Percentiles rank a stretch among this genome's conserved stretches.
Evolutionary conservation across 2,888 invertebrate genomes (phyloP).

Genomic region (Hofmannophila pseudospretella): DNA sequence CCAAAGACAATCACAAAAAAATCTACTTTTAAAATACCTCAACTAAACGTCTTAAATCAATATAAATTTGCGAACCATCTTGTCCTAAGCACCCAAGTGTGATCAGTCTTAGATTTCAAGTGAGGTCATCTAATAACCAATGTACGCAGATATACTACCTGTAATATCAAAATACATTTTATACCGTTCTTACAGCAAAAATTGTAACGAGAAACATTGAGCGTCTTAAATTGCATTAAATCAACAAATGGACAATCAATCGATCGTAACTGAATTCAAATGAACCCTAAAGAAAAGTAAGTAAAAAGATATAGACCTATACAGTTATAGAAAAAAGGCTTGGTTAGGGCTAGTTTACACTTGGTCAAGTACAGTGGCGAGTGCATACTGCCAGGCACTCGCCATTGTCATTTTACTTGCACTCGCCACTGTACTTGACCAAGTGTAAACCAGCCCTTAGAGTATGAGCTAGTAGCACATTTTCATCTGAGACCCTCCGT

Average conservation of each 20-base stretch:
- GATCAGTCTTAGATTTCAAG: slow-evolving; percentile 48
- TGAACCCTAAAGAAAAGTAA: no score
- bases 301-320: no score
- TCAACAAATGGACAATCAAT: not conserved
- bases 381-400: no score
- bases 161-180: slow-evolving; percentile 1
- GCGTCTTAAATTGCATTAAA: not conserved
- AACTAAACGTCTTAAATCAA: slow-evolving; percentile 17
- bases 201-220: slow-evolving; percentile 1
- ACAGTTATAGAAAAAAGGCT: no score
- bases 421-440: no score
- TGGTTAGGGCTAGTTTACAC: no score
- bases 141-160: slow-evolving; percentile 1
- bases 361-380: no score
- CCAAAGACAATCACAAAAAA: slow-evolving; percentile 10
- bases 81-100: slow-evolving; percentile 43
- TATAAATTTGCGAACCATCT: slow-evolving; percentile 11
- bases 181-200: not conserved
- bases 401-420: no score
- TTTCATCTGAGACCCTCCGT: no score
- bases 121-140: slow-evolving; percentile 11
- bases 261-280: no score
- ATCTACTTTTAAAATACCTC: slow-evolving; percentile 5
- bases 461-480: no score
- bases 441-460: no score